Evolutionary conservation across 2,888 invertebrate genomes (phyloP).

Genomic region (Orthosia gracilis): DNA sequence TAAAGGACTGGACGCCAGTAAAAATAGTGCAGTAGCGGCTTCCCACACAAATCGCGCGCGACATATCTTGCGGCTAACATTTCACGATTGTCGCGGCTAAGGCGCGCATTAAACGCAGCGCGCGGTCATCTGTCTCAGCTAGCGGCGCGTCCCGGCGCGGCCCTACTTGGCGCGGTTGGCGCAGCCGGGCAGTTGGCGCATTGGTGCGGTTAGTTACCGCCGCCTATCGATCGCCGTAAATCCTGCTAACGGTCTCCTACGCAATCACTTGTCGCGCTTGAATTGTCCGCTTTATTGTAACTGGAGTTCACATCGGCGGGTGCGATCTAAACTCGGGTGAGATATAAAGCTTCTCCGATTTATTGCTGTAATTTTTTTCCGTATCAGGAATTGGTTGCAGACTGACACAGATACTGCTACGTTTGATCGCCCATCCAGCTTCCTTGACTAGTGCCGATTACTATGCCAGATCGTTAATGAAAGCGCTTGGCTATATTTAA

Average conservation of each 20-base stretch:
- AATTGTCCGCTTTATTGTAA: constrained; percentile 73
- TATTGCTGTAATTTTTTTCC: constrained; percentile 31
- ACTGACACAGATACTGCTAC: constrained; percentile 7
- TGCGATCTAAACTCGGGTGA: constrained; percentile 12
- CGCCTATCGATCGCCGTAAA: constrained; percentile 75
- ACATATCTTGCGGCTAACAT: constrained; percentile 63
- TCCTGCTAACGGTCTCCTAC: constrained; percentile 72
- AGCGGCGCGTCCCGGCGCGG: constrained; percentile 46
- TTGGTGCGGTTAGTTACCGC: constrained; percentile 69
- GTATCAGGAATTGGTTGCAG: constrained; percentile 21
- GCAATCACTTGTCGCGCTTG: constrained; percentile 71
- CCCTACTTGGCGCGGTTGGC: constrained; percentile 5
- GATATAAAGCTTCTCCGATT: constrained; percentile 25
- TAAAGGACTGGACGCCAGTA: constrained; percentile 1
- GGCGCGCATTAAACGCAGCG: constrained; percentile 68
- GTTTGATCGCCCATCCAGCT: constrained; percentile 6
- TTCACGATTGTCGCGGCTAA: constrained; percentile 66
- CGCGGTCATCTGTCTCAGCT: constrained; percentile 72
- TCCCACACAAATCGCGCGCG: constrained; percentile 72
- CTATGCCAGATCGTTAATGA: constrained; percentile 7
- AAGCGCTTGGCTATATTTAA: not conserved
- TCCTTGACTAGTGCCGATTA: constrained; percentile 10
- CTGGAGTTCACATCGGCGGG: constrained; percentile 48
- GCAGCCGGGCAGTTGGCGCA: constrained; percentile 22
- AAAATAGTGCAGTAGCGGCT: constrained; percentile 56